phyloP scores from a whole-genome alignment of 1,140 invertebrate species.

The Pachypeltis micranthus region DNA sequence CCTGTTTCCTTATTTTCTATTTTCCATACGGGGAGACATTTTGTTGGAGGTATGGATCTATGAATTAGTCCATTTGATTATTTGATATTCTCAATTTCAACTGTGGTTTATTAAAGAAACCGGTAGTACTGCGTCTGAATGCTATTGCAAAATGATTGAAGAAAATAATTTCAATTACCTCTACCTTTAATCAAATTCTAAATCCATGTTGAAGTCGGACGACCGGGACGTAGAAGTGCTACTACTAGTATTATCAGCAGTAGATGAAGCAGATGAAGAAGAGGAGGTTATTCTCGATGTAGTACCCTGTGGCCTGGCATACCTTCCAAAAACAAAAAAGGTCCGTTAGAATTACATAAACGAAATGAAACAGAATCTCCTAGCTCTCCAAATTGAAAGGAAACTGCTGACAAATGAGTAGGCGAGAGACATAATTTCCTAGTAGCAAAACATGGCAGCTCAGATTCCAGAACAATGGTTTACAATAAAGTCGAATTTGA shows the following conservation, averaged over 20 bases:
- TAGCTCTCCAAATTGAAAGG: too few relatives aligned
- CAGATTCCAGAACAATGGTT: too few relatives aligned
- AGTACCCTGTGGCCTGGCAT: conserved; percentile 11
- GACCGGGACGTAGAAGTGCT: conserved; percentile 4
- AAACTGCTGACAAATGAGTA: too few relatives aligned
- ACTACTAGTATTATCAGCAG: not conserved
- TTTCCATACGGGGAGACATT: not conserved
- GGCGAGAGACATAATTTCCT: too few relatives aligned
- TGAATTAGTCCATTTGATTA: not conserved
- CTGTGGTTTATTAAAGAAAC: not conserved
- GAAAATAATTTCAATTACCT: not conserved
- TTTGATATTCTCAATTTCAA: too few relatives aligned
- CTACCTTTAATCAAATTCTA: conserved; percentile 24
- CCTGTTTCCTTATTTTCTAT: too few relatives aligned
- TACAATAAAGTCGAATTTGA: too few relatives aligned
- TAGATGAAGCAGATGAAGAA: conserved; percentile 13
- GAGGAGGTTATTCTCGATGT: conserved; percentile 1
- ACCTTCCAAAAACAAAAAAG: too few relatives aligned
- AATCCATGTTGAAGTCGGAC: conserved; percentile 23
- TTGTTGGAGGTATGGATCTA: not conserved
- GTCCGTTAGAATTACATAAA: too few relatives aligned
- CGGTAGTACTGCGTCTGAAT: not conserved
- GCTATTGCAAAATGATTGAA: not conserved
- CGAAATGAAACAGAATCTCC: too few relatives aligned
- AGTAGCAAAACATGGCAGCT: too few relatives aligned